Conservation (phyloP, 2,113 vertebrate species). For the Laticauda colubrina region DNA sequence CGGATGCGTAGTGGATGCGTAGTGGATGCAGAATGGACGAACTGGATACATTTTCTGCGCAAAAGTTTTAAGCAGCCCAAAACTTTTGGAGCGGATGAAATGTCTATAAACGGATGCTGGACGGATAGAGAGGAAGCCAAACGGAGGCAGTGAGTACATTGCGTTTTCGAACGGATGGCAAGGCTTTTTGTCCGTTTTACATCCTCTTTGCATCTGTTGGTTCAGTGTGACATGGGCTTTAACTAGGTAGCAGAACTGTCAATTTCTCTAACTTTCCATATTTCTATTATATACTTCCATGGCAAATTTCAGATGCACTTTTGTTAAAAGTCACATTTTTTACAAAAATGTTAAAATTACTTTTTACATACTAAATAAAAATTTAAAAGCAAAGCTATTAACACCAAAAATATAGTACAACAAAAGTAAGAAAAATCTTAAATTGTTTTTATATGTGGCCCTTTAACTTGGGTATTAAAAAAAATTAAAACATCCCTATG, state of each 20-base stretch:
- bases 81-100: too few species aligned
- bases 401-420: background rate
- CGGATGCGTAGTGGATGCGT: too few species aligned
- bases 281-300: constrained; percentile 10
- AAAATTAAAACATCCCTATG: background rate
- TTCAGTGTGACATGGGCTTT: too few species aligned
- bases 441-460: background rate
- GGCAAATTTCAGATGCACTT: background rate
- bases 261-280: constrained; percentile 20
- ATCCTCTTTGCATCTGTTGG: too few species aligned
- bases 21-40: too few species aligned
- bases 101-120: too few species aligned
- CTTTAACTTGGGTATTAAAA: background rate
- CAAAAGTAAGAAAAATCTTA: background rate
- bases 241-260: constrained; percentile 11
- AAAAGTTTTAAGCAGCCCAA: too few species aligned
- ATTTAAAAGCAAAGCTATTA: background rate
- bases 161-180: too few species aligned
- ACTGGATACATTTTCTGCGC: too few species aligned
- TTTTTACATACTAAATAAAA: background rate
- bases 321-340: background rate
- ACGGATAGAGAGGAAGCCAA: too few species aligned
- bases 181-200: too few species aligned
- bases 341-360: background rate
- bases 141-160: too few species aligned